Evolutionary conservation across 2,888 invertebrate genomes (phyloP), one percentile per base, ranked within the genome.

Genomic region (Acanthacorydalis orientalis): DNA sequence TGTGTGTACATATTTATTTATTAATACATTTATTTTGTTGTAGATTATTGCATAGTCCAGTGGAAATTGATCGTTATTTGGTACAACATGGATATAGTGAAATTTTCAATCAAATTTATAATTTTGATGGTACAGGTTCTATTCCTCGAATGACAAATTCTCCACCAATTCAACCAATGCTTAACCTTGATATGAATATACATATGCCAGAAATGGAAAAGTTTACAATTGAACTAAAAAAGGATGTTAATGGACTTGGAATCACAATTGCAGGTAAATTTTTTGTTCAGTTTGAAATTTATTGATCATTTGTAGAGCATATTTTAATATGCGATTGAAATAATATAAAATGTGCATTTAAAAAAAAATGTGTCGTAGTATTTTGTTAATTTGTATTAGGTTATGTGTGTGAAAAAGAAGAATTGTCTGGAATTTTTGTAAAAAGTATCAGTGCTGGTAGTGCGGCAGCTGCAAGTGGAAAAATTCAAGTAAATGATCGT

Each of bases 361-460:
- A n/a, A n/a, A n/a, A n/a, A n/a, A n/a, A n/a, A n/a, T n/a, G n/a
- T n/a, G n/a, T n/a, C n/a, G n/a, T n/a, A n/a, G n/a, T 40, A 15
- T 47, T 31, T 10, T 8, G 3, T 23, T 6, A 6, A 23, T 6
- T 42, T n/a, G 43, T 51, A 39, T 12, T 55, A 71, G 86, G 91
- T 49, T 96, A 96, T 63, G 93, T 96, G 11, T 95, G 95, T 63
- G 93, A 93, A 64, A 93, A 93, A 69, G 97, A 97, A 68, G 97
- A 98, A 63, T 72, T 98, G 43, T 95, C 95, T 0, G 98, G 98
- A 33, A 96, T 98, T 57, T 98, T 98, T 69, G 95, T 98, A 48
- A 97, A 97, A 68, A 96, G 95, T 49, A 90, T 98, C 55, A 92
- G 92, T 51, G 83, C 89, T 52, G 92, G 93, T 44, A 96, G 96